A percentile compares a stretch with the other conserved stretches of the same genome.
Conservation (phyloP, 1,140 invertebrate genomes). For the Penaeus japonicus region DNA sequence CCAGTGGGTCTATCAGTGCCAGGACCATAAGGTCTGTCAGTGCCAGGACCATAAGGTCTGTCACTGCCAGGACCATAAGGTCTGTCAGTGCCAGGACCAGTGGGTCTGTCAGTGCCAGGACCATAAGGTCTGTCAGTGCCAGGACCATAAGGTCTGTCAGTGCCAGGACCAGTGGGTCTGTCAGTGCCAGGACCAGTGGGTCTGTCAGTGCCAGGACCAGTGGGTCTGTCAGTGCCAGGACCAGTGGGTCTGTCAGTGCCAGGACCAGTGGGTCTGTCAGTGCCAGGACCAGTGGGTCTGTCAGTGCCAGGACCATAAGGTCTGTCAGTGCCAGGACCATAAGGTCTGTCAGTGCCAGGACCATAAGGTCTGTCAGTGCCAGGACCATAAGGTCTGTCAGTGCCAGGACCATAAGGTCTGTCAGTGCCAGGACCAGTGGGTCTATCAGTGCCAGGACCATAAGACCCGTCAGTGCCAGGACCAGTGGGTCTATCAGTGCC, state of each 20-base stretch:
- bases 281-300: too few relatives aligned
- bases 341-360: neutral
- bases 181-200: too few relatives aligned
- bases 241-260: too few relatives aligned
- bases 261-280: too few relatives aligned
- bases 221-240: too few relatives aligned
- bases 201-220: too few relatives aligned
- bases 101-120: neutral
- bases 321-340: too few relatives aligned
- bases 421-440: neutral
- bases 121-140: neutral
- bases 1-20: neutral
- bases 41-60: neutral
- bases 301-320: too few relatives aligned
- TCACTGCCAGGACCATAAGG: neutral
- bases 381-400: neutral
- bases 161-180: neutral
- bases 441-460: neutral
- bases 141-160: neutral
- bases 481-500: neutral
- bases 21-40: neutral
- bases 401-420: neutral
- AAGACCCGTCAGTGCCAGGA: conserved; percentile 1
- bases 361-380: neutral
- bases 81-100: neutral